Conservation (phyloP, 1,140 invertebrate species). For the Drosophila sp. region DNA sequence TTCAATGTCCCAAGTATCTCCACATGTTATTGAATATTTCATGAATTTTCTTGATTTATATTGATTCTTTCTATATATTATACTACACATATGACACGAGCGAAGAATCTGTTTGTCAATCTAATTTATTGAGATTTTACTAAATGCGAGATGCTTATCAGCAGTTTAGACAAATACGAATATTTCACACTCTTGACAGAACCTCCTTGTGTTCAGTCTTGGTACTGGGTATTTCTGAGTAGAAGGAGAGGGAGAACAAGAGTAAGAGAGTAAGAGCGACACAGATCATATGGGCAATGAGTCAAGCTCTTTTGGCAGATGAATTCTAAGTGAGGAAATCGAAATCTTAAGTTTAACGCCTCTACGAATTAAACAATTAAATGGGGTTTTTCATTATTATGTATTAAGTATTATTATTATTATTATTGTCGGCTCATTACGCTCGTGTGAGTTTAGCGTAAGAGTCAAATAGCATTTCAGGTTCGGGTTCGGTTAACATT, state of each 20-base stretch:
- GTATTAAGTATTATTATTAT: constrained; percentile 18
- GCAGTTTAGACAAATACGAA: neutral
- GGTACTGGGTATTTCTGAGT: neutral
- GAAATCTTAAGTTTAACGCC: constrained; percentile 17
- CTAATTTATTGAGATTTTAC: constrained; percentile 1
- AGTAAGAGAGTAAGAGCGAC: neutral
- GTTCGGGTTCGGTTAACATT: constrained; percentile 47
- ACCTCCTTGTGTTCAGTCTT: neutral
- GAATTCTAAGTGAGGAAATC: constrained; percentile 10
- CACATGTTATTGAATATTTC: neutral
- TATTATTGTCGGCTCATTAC: constrained; percentile 63
- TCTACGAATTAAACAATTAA: constrained; percentile 31
- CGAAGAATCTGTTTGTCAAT: neutral
- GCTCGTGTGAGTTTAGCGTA: constrained; percentile 51
- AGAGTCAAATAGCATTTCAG: constrained; percentile 27
- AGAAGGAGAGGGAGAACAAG: neutral
- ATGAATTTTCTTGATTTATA: constrained; percentile 2
- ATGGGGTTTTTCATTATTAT: constrained; percentile 31
- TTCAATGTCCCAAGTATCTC: constrained; percentile 17
- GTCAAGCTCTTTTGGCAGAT: constrained; percentile 29
- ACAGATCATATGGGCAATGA: constrained; percentile 17
- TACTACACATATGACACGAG: neutral
- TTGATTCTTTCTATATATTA: too few relatives aligned
- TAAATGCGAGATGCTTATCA: constrained; percentile 2
- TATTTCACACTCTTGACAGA: neutral